Base-by-base conservation (phyloP, 2,888 invertebrate species). In the Drosophila quinaria region DNA sequence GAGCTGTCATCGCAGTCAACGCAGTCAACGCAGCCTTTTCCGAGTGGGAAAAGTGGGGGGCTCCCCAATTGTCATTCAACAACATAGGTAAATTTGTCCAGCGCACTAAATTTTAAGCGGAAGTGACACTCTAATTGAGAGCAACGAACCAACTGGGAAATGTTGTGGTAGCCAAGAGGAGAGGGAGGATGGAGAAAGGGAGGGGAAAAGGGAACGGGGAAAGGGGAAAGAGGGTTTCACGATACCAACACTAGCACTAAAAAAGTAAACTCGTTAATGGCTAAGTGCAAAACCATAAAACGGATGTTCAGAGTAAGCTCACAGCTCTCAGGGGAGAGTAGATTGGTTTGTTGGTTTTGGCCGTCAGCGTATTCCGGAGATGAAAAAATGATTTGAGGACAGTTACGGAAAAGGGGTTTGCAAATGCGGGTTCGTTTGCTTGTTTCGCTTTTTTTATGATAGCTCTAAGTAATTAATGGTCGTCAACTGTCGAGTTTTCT, bases 71-170 rank as follows among this genome's bases (percentile, higher is more conserved):
- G 35, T 37, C 35, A 47, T 58, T 47, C 25, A 58, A 47, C 33
- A 44, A 35, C 55, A 56, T 56, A 81, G 74, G 80, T 74, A 80
- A 80, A 80, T 80, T 80, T 78, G 82, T 81, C 69, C 69, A 80
- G 71, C 47, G 62, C 79, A 60, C 74, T 69, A 64, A 79, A 78
- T 78, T 79, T 70, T 68, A 64, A 74, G 74, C 79, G 82, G 80
- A 80, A 80, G 80, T 80, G 80, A 80, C 80, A 80, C 80, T 80
- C 83, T 82, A 80, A 80, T 82, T 80, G 80, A 80, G 80, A 82
- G 80, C 83, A 80, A 80, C 80, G 83, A 80, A 70, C 72, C 73
- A 75, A 37, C 79, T 50, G 82, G 71, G 79, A 71, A 68, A 70
- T 74, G 64, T 55, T 65, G 51, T 29, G 52, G 46, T 69, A 61